These are phyloP conservation scores for Myotis planiceps DNA, from an alignment of 2,797 vertebrate genomes.

Conservation along the genomic window DNA sequence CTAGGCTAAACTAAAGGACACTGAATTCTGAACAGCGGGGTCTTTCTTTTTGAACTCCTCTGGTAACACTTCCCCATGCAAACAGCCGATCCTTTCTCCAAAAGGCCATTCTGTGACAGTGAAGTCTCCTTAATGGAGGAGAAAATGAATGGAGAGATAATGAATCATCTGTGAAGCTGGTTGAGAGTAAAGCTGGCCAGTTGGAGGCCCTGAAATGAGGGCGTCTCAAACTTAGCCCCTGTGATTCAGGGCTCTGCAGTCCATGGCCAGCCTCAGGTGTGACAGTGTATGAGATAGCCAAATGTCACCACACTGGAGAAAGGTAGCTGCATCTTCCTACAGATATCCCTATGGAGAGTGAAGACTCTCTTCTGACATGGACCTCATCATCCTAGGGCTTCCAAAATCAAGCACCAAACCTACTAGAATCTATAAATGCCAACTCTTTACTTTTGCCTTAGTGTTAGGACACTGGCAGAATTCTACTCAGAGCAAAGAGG, in stretches of 20 bases:
- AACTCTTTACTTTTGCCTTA: background rate
- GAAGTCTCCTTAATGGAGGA: background rate
- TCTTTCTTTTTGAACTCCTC: background rate
- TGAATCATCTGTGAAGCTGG: background rate
- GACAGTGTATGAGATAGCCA: too few relatives aligned
- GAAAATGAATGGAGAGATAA: slow-evolving; percentile 9
- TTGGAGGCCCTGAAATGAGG: background rate
- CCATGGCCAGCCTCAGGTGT: background rate
- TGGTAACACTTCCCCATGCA: background rate
- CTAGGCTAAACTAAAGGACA: background rate
- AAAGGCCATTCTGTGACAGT: background rate
- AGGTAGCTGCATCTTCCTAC: background rate
- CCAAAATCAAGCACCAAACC: background rate
- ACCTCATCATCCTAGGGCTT: background rate
- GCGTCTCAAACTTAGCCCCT: background rate
- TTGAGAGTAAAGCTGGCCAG: background rate
- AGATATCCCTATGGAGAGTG: background rate
- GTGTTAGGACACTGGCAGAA: background rate
- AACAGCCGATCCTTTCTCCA: background rate
- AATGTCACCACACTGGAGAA: background rate
- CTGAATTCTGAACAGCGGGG: background rate
- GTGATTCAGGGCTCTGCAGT: background rate
- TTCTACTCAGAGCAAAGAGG: background rate
- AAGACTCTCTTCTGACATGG: background rate
- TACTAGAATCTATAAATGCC: background rate